Base-by-base conservation (phyloP, 2,113 vertebrate genomes). In the Nyctibius bracteatus region DNA sequence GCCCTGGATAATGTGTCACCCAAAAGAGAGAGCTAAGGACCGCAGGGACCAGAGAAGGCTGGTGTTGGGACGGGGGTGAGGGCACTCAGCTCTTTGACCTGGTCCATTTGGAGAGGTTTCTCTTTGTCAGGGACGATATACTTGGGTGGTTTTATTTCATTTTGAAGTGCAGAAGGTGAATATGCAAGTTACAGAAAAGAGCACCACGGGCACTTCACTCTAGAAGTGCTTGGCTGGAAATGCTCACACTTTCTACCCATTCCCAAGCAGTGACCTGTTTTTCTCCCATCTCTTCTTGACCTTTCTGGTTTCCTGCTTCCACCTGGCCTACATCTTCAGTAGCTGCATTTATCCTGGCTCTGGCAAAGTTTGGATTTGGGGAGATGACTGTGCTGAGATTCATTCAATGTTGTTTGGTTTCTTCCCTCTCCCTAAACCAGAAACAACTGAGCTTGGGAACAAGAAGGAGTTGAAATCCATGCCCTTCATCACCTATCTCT, bases 401-500 rank as follows among this genome's bases (percentile, higher is more conserved):
- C 63, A 9, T 59, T 80, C 62, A 55, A 80, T 4, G 12, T 14
- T 66, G 2, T 81, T 90, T 62, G 72, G 6, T 88, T 89, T 86
- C 61, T 71, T 67, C 31, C 27, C 12, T 90, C 44, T 92, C 72
- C 35, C 39, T 92, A 72, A 90, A 93, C 71, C 97, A 99, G 99
- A 99, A 98, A 99, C 98, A 41, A 99, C 99, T 0, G 99, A 99
- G 85, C 98, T 99, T 70, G 99, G 98, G 12, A 99, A 99, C 97
- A 99, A 99, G 91, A 98, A 99, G 90, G 99, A 99, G 71, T 97
- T 99, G 94, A 99, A 99, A 94, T 99, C 99, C 52, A 98, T 99
- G 96, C 99, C 99, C 33, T 99, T 99, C 98, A 99, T 99, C 98
- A 99, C 98, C 83, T 99, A 99, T 97, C 98, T 99, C 96, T 99